Percentiles rank a stretch among this genome's conserved stretches.
Evolutionary conservation across 2,113 vertebrate species (phyloP).

Genomic region (Vicugna pacos): DNA sequence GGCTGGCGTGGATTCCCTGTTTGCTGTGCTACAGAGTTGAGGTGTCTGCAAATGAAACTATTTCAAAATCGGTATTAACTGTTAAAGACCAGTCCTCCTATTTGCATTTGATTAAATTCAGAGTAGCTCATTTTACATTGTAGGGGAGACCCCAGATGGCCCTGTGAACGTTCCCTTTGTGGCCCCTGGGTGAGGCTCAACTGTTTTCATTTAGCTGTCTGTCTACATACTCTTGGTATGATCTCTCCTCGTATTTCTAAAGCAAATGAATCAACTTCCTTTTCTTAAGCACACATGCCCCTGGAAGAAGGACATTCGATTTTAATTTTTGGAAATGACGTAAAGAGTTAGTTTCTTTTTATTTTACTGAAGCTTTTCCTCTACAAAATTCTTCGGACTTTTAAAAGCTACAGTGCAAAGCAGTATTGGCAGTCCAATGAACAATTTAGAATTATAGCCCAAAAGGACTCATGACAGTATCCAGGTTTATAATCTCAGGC

Average conservation of each 20-base stretch:
- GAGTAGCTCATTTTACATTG: neutral
- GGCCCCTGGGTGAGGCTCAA: neutral
- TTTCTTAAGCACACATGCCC: neutral
- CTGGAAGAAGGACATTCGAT: neutral
- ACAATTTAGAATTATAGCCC: constrained; percentile 82
- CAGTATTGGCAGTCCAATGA: constrained; percentile 78
- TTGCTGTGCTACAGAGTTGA: neutral
- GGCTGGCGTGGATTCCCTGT: neutral
- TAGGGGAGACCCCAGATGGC: neutral
- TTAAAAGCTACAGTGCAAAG: constrained; percentile 68
- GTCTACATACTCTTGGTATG: neutral
- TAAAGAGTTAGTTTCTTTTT: constrained; percentile 34
- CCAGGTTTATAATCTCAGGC: constrained; percentile 76
- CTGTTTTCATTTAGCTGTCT: neutral
- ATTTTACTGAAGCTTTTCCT: constrained; percentile 72
- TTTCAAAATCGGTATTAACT: neutral
- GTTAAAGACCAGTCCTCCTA: neutral
- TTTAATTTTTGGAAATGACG: neutral
- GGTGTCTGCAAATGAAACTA: neutral
- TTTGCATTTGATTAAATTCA: neutral
- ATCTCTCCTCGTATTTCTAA: neutral
- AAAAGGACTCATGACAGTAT: constrained; percentile 76
- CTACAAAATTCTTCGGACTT: constrained; percentile 58
- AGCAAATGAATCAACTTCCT: neutral
- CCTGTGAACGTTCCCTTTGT: neutral